These are phyloP conservation scores for Scarus forsteni DNA, from an alignment of 2,797 vertebrate genomes.

Conservation along the genomic window DNA sequence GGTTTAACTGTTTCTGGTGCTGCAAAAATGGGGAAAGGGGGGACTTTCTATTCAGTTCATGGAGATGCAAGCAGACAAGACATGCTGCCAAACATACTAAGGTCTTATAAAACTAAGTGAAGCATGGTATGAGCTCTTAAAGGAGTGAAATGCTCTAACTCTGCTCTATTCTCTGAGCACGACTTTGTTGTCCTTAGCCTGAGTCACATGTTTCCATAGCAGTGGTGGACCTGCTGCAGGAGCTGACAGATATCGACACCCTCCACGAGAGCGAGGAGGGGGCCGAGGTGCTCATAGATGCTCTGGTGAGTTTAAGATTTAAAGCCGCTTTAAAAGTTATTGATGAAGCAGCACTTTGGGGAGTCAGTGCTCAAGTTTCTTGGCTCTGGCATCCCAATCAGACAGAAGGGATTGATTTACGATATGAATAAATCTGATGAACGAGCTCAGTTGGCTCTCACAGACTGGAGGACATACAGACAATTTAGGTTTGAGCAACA, in stretches of 20 bases:
- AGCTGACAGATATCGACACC: constrained; percentile 97
- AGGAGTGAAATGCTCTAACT: too few relatives aligned
- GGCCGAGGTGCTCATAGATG: constrained; percentile 88
- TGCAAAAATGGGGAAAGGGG: too few relatives aligned
- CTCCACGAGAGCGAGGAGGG: constrained; percentile 98
- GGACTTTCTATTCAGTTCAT: too few relatives aligned
- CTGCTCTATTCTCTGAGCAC: too few relatives aligned
- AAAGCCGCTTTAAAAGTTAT: constrained; percentile 19
- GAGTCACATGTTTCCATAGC: constrained; percentile 95
- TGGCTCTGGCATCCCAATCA: constrained; percentile 17
- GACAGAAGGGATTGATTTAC: constrained; percentile 12
- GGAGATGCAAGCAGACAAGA: too few relatives aligned
- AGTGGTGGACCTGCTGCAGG: constrained; percentile 97
- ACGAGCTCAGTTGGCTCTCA: not conserved
- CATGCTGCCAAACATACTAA: too few relatives aligned
- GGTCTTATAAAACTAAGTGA: too few relatives aligned
- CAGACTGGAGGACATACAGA: too few relatives aligned
- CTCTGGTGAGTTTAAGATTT: constrained; percentile 78
- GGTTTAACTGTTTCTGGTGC: too few relatives aligned
- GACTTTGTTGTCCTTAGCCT: constrained; percentile 67
- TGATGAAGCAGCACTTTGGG: constrained; percentile 35
- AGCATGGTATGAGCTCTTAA: too few relatives aligned
- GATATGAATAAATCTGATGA: constrained; percentile 16
- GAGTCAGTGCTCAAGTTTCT: constrained; percentile 25
- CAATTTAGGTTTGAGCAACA: too few relatives aligned